Percentiles rank a stretch among this genome's conserved stretches.
These are phyloP conservation scores for Pachyramphus minor DNA, from an alignment of 2,113 vertebrate species.

Conservation along the genomic window DNA sequence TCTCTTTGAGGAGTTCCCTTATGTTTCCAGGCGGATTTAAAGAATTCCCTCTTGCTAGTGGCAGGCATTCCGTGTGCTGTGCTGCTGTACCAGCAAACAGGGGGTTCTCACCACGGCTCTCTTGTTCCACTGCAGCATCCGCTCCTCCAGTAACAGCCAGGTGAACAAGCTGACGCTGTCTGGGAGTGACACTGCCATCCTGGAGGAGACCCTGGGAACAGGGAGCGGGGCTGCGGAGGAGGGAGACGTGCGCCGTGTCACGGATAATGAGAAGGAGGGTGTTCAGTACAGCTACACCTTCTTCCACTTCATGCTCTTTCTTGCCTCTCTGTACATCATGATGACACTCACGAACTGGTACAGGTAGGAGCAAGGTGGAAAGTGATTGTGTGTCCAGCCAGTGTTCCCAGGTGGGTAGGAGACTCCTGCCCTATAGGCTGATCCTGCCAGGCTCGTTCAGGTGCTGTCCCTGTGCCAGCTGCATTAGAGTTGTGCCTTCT, in stretches of 20 bases:
- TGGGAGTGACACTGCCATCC: constrained; percentile 78
- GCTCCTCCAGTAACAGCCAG: constrained; percentile 89
- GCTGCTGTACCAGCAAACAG: not conserved
- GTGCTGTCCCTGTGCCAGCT: not conserved
- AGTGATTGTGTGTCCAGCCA: rapidly evolving
- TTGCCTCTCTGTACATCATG: constrained; percentile 96
- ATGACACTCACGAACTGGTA: constrained; percentile 98
- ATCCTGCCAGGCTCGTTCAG: not conserved
- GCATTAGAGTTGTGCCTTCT: not conserved
- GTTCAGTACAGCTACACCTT: constrained; percentile 91
- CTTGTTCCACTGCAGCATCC: constrained; percentile 76
- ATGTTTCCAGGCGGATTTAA: not conserved
- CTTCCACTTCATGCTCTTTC: constrained; percentile 91
- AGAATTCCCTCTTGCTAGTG: not conserved
- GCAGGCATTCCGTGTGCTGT: rapidly evolving
- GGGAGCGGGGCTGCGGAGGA: constrained; percentile 55
- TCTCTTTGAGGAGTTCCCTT: not conserved
- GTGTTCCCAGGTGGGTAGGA: not conserved
- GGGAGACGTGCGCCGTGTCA: constrained; percentile 70
- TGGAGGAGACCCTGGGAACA: constrained; percentile 68
- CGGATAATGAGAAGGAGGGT: constrained; percentile 84
- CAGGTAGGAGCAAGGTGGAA: constrained; percentile 76
- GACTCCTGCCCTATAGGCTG: not conserved
- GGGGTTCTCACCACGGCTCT: not conserved
- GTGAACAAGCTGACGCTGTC: constrained; percentile 90